Percentiles rank a stretch among this genome's conserved stretches.
Conservation (phyloP, 1,140 invertebrate species). For the Eupeodes corollae region DNA sequence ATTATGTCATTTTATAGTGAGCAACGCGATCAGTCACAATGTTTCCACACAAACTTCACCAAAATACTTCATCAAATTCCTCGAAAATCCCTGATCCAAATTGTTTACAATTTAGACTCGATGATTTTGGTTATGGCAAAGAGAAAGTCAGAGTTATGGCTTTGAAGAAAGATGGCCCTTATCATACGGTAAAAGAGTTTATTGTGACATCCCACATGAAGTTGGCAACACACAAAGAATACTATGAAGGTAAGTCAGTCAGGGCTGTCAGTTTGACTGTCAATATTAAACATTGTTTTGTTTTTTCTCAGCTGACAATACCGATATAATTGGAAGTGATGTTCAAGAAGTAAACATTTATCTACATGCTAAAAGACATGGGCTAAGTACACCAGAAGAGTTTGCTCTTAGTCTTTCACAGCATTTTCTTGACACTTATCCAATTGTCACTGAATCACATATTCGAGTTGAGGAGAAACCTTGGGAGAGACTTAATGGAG, state of each 20-base stretch:
- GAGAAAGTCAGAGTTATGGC: conserved; percentile 1
- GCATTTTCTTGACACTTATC: conserved; percentile 3
- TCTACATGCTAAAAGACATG: conserved; percentile 2
- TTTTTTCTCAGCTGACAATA: not conserved
- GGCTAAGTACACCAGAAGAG: conserved; percentile 1
- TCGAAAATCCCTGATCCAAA: conserved; percentile 2
- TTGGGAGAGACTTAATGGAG: conserved; percentile 2
- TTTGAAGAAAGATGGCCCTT: conserved; percentile 3
- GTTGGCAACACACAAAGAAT: conserved; percentile 4
- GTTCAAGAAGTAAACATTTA: not conserved
- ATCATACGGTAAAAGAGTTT: conserved; percentile 1
- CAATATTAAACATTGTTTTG: not conserved
- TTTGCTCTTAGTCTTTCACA: conserved; percentile 3
- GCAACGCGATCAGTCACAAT: too few relatives aligned
- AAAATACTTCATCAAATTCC: not conserved
- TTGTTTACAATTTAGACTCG: not conserved
- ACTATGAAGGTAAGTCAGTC: not conserved
- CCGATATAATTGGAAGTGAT: conserved; percentile 5
- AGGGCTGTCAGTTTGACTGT: not conserved
- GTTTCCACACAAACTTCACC: too few relatives aligned
- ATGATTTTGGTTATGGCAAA: conserved; percentile 6
- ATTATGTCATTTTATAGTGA: too few relatives aligned
- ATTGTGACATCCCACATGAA: not conserved
- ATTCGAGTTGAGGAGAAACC: not conserved
- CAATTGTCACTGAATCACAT: not conserved